A percentile compares a stretch with the other conserved stretches of the same genome.
These are phyloP conservation scores for Hydrophis major DNA, from an alignment of 2,797 vertebrate genomes.

Conservation along the genomic window DNA sequence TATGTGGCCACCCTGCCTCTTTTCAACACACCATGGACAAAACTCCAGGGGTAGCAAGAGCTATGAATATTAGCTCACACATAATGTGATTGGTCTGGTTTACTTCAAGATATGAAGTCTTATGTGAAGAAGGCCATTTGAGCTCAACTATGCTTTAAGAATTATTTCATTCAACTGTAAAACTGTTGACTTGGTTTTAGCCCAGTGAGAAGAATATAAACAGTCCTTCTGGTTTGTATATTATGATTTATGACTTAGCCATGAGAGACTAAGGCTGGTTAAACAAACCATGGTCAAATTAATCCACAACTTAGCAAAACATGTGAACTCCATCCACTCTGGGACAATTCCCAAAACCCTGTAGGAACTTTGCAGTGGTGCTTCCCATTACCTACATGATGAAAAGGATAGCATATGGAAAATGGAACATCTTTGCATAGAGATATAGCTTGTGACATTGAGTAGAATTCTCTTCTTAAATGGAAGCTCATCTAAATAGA, in stretches of 20 bases:
- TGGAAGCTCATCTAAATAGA: neutral
- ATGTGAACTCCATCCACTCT: neutral
- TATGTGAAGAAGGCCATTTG: neutral
- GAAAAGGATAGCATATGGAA: neutral
- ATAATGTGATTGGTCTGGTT: neutral
- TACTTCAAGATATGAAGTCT: neutral
- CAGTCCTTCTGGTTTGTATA: neutral
- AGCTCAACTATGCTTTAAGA: neutral
- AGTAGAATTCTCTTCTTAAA: neutral
- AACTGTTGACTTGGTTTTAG: conserved; percentile 15
- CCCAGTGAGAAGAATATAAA: neutral
- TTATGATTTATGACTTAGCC: neutral
- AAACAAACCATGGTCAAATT: neutral
- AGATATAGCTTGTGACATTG: neutral
- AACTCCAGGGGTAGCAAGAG: neutral
- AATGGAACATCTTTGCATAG: neutral
- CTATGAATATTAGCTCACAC: neutral
- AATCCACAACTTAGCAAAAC: neutral
- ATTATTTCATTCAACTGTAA: neutral
- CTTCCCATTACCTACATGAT: neutral
- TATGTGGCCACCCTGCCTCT: neutral
- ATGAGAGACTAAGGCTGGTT: neutral
- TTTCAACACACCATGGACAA: neutral
- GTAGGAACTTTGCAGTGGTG: neutral
- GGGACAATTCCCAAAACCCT: neutral